Evolutionary conservation across 2,113 vertebrate species (phyloP), one percentile per base, ranked within the genome.

Genomic region (Chloroceryle aenea): DNA sequence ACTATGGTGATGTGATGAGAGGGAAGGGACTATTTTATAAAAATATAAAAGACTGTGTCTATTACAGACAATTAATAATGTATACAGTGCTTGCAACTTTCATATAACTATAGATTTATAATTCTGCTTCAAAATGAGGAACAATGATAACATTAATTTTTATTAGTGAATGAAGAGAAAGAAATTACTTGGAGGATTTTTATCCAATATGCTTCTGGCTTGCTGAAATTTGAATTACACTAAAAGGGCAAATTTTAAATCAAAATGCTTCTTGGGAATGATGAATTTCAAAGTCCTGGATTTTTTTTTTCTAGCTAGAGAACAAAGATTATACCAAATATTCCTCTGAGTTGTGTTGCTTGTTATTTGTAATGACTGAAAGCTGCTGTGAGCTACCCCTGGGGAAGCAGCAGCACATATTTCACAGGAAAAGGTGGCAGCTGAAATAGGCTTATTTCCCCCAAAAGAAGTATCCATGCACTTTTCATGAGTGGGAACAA

Each of bases 41-140:
- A 94, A 91, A 78, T 64, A 91, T 71, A 22, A 89, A 47, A 78
- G 64, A 32, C 77, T 55, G 14, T 10, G 4, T 23, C 68, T 69
- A 15, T 81, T 85, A 59, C 32, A 72, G 47, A 29, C 56, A 61
- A n/a, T 84, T 86, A 89, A 97, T 91, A 91, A 95, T 68, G 66
- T n/a, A 93, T 75, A 86, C 64, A 72, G 40, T 61, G 36, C 84
- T 73, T 78, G 53, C 77, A 82, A 78, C 56, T 64, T 50, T 53
- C 66, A 61, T 74, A 15, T 6, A 64, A 52, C 50, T 50, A 68
- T 20, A 75, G 84, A 77, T 72, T 53, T 82, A 38, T 53, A 78
- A 56, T 75, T 79, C 58, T 36, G 27, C 36, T 69, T 63, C 87
- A 91, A 82, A 69, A 73, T 34, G 38, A 78, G 43, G 62, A 95